A percentile compares a stretch with the other conserved stretches of the same genome.
Conservation (phyloP, 64 coral and sea anemone species). For the Anthopleura sola region DNA sequence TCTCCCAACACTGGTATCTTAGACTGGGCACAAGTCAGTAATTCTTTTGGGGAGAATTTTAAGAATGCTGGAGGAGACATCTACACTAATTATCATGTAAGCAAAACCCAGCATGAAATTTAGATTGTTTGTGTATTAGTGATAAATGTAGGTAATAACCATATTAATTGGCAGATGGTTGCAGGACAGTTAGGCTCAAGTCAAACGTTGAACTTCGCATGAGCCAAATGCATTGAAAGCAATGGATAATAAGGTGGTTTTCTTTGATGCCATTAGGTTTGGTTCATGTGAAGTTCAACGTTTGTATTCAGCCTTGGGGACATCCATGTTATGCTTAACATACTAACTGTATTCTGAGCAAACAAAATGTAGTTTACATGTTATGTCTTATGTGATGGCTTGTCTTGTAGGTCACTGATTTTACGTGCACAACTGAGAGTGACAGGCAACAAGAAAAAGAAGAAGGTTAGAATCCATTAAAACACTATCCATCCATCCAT, state of each 20-base stretch:
- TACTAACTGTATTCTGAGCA: no score
- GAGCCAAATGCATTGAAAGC: neutral
- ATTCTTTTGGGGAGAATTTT: conserved; percentile 88
- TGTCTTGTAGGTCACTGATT: conserved; percentile 68
- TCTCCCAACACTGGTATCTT: conserved; percentile 97
- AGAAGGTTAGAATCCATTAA: conserved; percentile 31
- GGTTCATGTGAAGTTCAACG: no score
- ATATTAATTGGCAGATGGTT: no score
- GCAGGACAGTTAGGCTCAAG: no score
- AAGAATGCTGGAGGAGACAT: conserved; percentile 74
- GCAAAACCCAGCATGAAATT: neutral
- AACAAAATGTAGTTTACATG: no score
- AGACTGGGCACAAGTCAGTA: conserved; percentile 89
- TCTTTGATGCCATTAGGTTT: no score
- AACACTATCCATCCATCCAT: neutral
- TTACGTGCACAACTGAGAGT: conserved; percentile 42
- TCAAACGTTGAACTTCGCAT: no score
- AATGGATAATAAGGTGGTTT: no score
- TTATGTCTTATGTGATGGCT: no score
- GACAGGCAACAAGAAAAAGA: conserved; percentile 45
- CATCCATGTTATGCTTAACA: no score
- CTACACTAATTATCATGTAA: conserved; percentile 83
- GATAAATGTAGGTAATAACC: neutral
- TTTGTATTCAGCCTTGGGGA: no score
- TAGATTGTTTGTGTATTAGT: neutral